Conservation (phyloP, 2,797 vertebrate species). For the Bryconaethiops microstoma region DNA sequence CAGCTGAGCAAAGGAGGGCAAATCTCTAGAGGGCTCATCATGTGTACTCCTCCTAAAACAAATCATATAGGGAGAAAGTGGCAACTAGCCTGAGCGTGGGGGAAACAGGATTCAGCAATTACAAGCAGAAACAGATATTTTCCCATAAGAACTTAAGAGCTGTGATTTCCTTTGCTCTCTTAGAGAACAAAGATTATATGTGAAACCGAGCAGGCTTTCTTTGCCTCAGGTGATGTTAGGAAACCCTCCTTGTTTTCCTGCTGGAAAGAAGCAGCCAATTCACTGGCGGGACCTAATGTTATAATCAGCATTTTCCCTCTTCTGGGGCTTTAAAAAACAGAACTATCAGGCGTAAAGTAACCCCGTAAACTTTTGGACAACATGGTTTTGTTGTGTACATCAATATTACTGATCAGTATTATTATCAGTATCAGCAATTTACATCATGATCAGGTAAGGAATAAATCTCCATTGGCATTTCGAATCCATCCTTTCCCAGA, state of each 20-base stretch:
- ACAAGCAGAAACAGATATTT: constrained; percentile 18
- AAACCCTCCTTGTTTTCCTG: constrained; percentile 29
- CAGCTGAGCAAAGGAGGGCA: neutral
- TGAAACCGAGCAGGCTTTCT: constrained; percentile 29
- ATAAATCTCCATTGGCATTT: constrained; percentile 71
- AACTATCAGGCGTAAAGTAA: constrained; percentile 62
- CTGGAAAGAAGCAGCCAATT: constrained; percentile 53
- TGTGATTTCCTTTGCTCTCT: neutral
- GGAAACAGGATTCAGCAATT: constrained; percentile 22
- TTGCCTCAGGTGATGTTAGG: constrained; percentile 44
- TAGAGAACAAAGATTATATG: neutral
- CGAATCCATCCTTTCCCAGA: constrained; percentile 60
- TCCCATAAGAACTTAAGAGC: constrained; percentile 10
- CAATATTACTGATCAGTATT: too few relatives aligned
- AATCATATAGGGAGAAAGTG: constrained; percentile 13
- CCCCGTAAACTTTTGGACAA: constrained; percentile 62
- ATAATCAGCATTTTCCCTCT: constrained; percentile 71
- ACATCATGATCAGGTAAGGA: constrained; percentile 40
- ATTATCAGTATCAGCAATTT: constrained; percentile 70
- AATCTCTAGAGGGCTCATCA: constrained; percentile 15
- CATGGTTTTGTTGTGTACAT: constrained; percentile 69
- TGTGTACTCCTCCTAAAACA: constrained; percentile 18
- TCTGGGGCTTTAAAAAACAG: constrained; percentile 65
- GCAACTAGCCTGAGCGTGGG: constrained; percentile 18
- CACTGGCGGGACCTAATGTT: constrained; percentile 64